Evolutionary conservation across 2,797 vertebrate species (phyloP), one percentile per base, ranked within the genome.

Genomic region (Manis crassicaudata): DNA sequence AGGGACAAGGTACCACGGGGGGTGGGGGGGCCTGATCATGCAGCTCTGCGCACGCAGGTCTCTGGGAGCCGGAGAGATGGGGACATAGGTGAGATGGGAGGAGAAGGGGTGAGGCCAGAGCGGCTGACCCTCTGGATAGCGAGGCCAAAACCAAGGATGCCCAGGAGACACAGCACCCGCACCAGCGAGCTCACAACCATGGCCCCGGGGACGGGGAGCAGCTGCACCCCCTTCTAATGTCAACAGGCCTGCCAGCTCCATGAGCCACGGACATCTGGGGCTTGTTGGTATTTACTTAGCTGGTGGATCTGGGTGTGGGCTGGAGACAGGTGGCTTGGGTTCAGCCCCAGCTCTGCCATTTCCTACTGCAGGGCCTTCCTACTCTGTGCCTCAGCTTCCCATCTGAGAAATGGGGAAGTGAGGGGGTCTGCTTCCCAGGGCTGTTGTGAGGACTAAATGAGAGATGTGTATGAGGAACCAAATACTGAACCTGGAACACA

Each of bases 381-480:
- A 65, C 18, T 58, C 68, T 50, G 50, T 72, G 75, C 67, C 29
- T 65, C 60, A 23, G 32, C 10, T 67, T 80, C 46, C n/a, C 11
- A 0, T 21, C 21, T 17, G 37, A 46, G 43, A 58, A 60, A 37
- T 40, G 35, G 60, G n/a, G 23, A 13, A 25, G 58, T 1, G 1
- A 7, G 6, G 60, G 35, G 43, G 0, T 17, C 72, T 35, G 16
- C 37, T 29, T 40, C 50, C 21, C 56, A 0, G 11, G 25, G 90
- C 0, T 1, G 56, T n/a, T 2, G 4, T 14, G 62, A 63, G 63
- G 46, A 52, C 18, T 6, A 17, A 21, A 11, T 14, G 40, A 25
- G 63, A 21, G 70, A 25, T n/a, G 14, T 1, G 0, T 2, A 1
- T 13, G 77, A 35, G 17, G 20, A 29, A 20, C 37, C 2, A 0